phyloP scores from a whole-genome alignment of 2,888 invertebrate species.

The Epirrhoe alternata region DNA sequence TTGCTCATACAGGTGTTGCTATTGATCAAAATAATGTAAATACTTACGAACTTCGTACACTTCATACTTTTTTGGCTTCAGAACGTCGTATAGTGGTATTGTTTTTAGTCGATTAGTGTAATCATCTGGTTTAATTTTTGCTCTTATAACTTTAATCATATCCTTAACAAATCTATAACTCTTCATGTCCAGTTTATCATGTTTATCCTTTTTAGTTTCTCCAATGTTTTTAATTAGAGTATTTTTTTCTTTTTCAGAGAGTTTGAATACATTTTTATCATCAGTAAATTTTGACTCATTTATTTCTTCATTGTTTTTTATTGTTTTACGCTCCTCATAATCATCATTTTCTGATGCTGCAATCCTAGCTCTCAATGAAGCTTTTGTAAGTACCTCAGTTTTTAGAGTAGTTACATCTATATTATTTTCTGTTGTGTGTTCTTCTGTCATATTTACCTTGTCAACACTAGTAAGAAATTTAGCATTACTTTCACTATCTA shows the following conservation, averaged over 20 bases:
- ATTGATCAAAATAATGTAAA: slow-evolving; percentile 1
- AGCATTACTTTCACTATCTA: neutral
- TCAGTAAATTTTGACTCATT: neutral
- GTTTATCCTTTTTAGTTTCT: neutral
- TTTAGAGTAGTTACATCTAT: slow-evolving; percentile 7
- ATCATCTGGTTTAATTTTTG: neutral
- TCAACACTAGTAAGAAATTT: neutral
- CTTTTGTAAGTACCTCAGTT: slow-evolving; percentile 9
- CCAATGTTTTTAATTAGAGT: neutral
- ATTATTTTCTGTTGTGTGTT: slow-evolving; percentile 3
- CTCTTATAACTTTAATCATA: slow-evolving; percentile 19
- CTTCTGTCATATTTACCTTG: neutral
- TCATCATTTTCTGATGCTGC: slow-evolving; percentile 1
- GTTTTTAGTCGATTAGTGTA: slow-evolving; percentile 15
- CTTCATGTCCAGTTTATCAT: slow-evolving; percentile 4
- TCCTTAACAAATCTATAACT: slow-evolving; percentile 21
- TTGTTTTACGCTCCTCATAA: neutral
- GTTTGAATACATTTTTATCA: neutral
- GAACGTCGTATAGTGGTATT: slow-evolving; percentile 16
- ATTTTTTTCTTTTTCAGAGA: neutral
- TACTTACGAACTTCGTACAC: slow-evolving; percentile 71
- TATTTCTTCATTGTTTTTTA: neutral
- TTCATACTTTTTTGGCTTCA: slow-evolving; percentile 44
- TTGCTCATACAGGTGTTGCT: neutral
- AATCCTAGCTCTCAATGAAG: slow-evolving; percentile 1